Percentiles rank a stretch among this genome's conserved stretches.
Conservation (phyloP, 2,888 invertebrate species). For the Cephus rjabovi region DNA sequence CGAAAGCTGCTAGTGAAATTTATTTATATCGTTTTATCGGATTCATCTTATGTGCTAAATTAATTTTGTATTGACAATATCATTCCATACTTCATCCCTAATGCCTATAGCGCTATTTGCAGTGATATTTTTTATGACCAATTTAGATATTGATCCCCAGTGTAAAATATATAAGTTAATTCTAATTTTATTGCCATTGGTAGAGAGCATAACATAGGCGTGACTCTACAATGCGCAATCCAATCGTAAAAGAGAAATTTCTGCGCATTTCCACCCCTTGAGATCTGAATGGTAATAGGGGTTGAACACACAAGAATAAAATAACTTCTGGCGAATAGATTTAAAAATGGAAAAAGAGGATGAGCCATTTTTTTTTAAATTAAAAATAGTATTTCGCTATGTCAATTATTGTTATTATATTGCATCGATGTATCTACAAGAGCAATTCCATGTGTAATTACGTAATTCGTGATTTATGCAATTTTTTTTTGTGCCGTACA, state of each 20-base stretch:
- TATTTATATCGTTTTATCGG: neutral
- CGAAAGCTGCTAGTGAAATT: neutral
- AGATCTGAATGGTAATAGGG: neutral
- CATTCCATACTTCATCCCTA: neutral
- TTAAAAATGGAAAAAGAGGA: neutral
- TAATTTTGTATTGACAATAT: neutral
- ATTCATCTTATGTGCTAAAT: neutral
- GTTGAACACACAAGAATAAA: neutral
- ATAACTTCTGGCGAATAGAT: neutral
- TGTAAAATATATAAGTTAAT: neutral
- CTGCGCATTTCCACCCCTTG: neutral
- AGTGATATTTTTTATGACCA: neutral
- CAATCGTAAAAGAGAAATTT: neutral
- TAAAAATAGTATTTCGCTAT: neutral
- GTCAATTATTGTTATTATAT: neutral
- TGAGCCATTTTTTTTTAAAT: neutral
- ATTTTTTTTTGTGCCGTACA: neutral
- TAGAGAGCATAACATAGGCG: neutral
- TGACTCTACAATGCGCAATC: neutral
- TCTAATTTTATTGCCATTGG: neutral
- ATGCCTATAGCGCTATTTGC: neutral
- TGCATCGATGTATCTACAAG: neutral
- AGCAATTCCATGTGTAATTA: neutral
- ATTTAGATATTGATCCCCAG: neutral
- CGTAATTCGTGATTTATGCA: neutral